These are phyloP conservation scores for Eospalax fontanierii DNA, from an alignment of 2,797 vertebrate genomes.

Conservation along the genomic window DNA sequence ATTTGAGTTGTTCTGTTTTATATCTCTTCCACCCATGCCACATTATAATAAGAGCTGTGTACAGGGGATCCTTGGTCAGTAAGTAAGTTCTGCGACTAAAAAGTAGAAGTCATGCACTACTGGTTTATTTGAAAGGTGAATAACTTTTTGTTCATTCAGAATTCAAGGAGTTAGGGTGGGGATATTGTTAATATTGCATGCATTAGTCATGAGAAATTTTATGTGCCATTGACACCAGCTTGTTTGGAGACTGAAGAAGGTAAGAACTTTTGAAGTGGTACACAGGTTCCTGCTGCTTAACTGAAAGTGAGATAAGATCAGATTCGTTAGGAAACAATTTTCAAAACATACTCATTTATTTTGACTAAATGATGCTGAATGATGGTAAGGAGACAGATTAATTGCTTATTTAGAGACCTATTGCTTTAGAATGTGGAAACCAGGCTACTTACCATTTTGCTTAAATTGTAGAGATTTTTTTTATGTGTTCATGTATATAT, in stretches of 20 bases:
- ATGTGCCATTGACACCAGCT: conserved; percentile 77
- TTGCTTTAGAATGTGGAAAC: conserved; percentile 77
- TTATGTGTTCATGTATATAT: background rate
- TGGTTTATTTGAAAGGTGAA: conserved; percentile 48
- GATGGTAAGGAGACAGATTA: conserved; percentile 68
- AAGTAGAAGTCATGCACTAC: conserved; percentile 52
- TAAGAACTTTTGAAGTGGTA: conserved; percentile 88
- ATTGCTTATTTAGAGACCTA: conserved; percentile 64
- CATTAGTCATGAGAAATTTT: conserved; percentile 78
- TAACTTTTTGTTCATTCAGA: conserved; percentile 77
- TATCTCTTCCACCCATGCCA: conserved; percentile 8
- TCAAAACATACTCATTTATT: conserved; percentile 83
- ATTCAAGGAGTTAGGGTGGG: conserved; percentile 46
- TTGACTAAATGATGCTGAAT: conserved; percentile 78
- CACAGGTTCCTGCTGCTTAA: conserved; percentile 87
- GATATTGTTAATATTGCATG: conserved; percentile 74
- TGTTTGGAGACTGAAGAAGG: conserved; percentile 79
- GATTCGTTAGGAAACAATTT: conserved; percentile 83
- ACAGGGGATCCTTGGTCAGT: conserved; percentile 29
- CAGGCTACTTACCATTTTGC: conserved; percentile 60
- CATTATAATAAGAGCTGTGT: background rate
- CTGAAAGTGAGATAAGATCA: conserved; percentile 89
- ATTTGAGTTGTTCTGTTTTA: conserved; percentile 18
- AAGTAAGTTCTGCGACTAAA: conserved; percentile 33
- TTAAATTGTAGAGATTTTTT: background rate